phyloP scores from a whole-genome alignment of 2,888 invertebrate species.

The Lasioglossum leucozonium region DNA sequence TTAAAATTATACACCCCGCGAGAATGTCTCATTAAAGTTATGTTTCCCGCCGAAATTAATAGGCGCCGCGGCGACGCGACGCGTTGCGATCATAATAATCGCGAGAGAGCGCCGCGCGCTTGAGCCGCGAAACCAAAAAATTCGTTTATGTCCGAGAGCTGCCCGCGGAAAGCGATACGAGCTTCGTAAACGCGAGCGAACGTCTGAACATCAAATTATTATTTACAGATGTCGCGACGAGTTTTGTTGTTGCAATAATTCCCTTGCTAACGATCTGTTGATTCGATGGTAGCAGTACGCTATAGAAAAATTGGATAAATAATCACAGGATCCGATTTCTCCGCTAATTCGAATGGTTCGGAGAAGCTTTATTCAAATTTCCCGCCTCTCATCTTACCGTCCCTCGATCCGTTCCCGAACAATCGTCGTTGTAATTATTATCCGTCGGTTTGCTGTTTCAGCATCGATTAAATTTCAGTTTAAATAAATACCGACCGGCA shows the following conservation, averaged over 20 bases:
- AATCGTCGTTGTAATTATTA: neutral
- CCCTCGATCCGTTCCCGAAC: neutral
- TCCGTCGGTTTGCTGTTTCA: neutral
- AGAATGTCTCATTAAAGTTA: slow-evolving; percentile 7
- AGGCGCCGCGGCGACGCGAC: neutral
- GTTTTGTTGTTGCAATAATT: neutral
- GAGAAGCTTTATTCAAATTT: neutral
- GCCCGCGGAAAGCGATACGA: neutral
- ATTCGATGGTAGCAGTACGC: neutral
- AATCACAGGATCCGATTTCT: neutral
- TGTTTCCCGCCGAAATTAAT: neutral
- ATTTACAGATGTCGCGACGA: neutral
- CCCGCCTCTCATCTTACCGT: neutral
- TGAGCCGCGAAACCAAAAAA: neutral
- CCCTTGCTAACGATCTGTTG: neutral
- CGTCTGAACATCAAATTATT: neutral
- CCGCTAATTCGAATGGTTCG: neutral
- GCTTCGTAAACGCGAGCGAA: neutral
- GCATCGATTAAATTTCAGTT: neutral
- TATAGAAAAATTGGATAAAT: neutral
- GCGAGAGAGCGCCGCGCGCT: neutral
- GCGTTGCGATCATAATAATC: neutral
- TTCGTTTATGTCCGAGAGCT: neutral
- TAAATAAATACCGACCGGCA: neutral
- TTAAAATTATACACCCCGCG: slow-evolving; percentile 5